Percentiles rank a stretch among this genome's conserved stretches.
These are phyloP conservation scores for Montipora efflorescens DNA, from an alignment of 64 coral and sea anemone species.

Conservation along the genomic window DNA sequence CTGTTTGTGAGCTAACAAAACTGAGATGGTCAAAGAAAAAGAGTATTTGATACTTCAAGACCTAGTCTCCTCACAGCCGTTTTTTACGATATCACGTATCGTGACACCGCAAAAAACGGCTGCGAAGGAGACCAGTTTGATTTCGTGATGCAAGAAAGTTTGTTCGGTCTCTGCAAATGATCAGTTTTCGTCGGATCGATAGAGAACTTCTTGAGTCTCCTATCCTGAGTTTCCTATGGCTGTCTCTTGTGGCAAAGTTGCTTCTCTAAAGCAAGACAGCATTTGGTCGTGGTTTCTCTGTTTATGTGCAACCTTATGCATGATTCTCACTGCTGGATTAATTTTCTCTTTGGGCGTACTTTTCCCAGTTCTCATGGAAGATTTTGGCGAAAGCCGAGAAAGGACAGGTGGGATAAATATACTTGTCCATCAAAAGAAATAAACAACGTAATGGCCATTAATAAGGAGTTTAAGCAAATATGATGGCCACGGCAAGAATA, in stretches of 20 bases:
- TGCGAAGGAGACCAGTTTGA: too few species aligned
- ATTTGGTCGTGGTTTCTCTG: slow-evolving; percentile 43
- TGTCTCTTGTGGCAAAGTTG: background rate
- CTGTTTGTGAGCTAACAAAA: too few species aligned
- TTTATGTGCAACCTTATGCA: background rate
- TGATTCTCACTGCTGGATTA: slow-evolving; percentile 5
- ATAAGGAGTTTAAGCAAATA: too few species aligned
- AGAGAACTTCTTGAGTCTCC: background rate
- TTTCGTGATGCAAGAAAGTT: too few species aligned
- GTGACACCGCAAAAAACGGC: too few species aligned
- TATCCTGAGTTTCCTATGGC: background rate
- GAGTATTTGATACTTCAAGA: too few species aligned
- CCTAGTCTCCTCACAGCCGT: too few species aligned
- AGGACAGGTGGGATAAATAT: background rate
- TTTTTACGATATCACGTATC: too few species aligned
- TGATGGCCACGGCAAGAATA: too few species aligned
- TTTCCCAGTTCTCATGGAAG: slow-evolving; percentile 19
- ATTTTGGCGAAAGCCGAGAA: slow-evolving; percentile 26
- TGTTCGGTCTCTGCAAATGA: background rate
- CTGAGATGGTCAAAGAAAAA: too few species aligned
- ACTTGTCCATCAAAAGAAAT: background rate
- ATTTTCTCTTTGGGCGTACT: slow-evolving; percentile 3
- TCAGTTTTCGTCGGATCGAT: background rate
- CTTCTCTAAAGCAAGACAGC: slow-evolving; percentile 34
- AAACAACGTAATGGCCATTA: too few species aligned